These are phyloP conservation scores for Zygogramma bicolorata DNA, from an alignment of 2,888 invertebrate species.

Conservation along the genomic window DNA sequence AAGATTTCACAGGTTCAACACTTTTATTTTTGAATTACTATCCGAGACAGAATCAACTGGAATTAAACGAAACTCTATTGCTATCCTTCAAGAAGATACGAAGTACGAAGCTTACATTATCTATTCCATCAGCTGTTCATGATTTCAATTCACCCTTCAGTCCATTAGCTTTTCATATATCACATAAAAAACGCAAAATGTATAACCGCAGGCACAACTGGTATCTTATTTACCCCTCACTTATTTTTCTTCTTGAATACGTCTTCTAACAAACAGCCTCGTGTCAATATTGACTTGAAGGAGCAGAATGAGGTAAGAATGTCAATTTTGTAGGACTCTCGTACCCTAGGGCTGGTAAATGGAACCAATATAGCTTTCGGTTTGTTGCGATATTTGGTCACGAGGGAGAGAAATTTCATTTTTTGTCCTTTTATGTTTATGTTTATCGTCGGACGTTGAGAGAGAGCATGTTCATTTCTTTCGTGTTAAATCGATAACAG, in stretches of 20 bases:
- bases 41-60: too few relatives aligned
- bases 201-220: neutral
- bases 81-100: too few relatives aligned
- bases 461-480: too few relatives aligned
- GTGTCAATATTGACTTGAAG: slow-evolving; percentile 54
- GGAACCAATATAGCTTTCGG: slow-evolving; percentile 47
- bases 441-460: too few relatives aligned
- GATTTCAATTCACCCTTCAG: neutral
- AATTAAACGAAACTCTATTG: too few relatives aligned
- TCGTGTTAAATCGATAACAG: too few relatives aligned
- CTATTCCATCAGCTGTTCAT: too few relatives aligned
- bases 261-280: slow-evolving; percentile 12
- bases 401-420: neutral
- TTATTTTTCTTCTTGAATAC: neutral
- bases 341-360: slow-evolving; percentile 45
- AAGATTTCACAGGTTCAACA: too few relatives aligned
- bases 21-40: too few relatives aligned
- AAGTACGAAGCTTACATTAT: too few relatives aligned
- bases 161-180: neutral
- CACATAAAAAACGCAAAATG: neutral
- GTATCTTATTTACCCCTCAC: neutral
- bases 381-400: slow-evolving; percentile 17
- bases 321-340: too few relatives aligned
- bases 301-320: too few relatives aligned
- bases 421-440: slow-evolving; percentile 11